Base-by-base conservation (phyloP, 2,797 vertebrate genomes). In the Ctenopoma kingsleyae region DNA sequence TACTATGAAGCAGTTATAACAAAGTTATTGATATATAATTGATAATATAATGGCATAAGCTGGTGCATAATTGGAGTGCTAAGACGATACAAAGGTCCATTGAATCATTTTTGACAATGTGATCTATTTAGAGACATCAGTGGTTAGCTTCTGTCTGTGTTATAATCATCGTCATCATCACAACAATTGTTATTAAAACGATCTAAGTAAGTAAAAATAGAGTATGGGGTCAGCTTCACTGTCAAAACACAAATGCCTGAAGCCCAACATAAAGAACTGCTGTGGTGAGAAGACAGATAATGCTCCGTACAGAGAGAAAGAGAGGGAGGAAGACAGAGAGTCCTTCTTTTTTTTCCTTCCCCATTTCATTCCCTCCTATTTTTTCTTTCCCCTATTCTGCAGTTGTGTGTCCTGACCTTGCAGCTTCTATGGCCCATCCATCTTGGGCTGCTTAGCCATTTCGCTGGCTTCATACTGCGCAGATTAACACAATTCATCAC, bases 401-500 rank as follows among this genome's bases (percentile, higher is more conserved):
- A 95, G 97, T 96, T 95, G 95, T 96, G 95, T 97, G 97, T 98
- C 97, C 95, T 99, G 97, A 99, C 98, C 98, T 99, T 99, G 97
- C 97, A 96, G 96, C 95, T 96, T 96, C 95, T 95, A 93, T 95
- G 96, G 95, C 96, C 96, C 98, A 99, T 99, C 98, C 97, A 99
- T 99, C 98, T 99, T 99, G 95, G 96, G 96, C 98, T 99, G 97
- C 96, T 99, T 99, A 99, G 97, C 97, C 97, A 98, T 98, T 98
- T 99, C 97, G 95, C 96, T 96, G 97, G 97, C 96, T 98, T 98
- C 98, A 99, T 98, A 98, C 97, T 97, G 96, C 94, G 97, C 96
- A 99, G 98, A 99, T 99, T 99, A 99, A 99, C 97, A 97, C 98
- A 99, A 99, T 99, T 99, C 97, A 99, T 99, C 98, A 99, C 97